Evolutionary conservation across 92 coral and sea anemone species (phyloP).

Genomic region (Zoanthus gigantus): DNA sequence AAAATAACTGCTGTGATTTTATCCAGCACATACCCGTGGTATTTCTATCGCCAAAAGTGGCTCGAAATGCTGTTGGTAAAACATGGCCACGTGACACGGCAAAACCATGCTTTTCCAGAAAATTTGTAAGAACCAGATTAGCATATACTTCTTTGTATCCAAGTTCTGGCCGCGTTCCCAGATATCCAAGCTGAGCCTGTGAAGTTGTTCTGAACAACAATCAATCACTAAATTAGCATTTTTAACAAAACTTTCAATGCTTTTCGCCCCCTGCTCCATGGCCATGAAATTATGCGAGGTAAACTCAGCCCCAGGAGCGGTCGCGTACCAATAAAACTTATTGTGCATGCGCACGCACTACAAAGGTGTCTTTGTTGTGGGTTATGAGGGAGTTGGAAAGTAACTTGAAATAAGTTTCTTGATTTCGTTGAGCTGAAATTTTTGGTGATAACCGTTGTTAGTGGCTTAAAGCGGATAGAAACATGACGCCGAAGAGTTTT

Average conservation of each 20-base stretch:
- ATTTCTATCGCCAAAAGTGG: slow-evolving; percentile 9
- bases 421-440: background rate
- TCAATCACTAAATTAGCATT: slow-evolving; percentile 3
- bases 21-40: too few relatives aligned
- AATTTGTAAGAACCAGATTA: slow-evolving; percentile 1
- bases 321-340: background rate
- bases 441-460: background rate
- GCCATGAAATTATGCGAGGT: background rate
- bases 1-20: too few relatives aligned
- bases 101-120: slow-evolving; percentile 20
- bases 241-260: background rate
- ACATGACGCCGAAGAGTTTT: slow-evolving; percentile 45
- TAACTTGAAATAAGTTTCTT: background rate
- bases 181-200: slow-evolving; percentile 14
- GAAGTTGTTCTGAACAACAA: slow-evolving; percentile 2
- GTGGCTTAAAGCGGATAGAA: background rate
- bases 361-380: background rate
- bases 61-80: slow-evolving; percentile 36
- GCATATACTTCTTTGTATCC: slow-evolving; percentile 28
- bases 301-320: slow-evolving; percentile 14
- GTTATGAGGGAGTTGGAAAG: background rate
- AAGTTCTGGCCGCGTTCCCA: slow-evolving; percentile 43
- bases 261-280: background rate
- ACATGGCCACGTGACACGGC: slow-evolving; percentile 14
- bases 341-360: background rate